Conservation (phyloP, 2,113 vertebrate genomes). For the Bubo bubo region DNA sequence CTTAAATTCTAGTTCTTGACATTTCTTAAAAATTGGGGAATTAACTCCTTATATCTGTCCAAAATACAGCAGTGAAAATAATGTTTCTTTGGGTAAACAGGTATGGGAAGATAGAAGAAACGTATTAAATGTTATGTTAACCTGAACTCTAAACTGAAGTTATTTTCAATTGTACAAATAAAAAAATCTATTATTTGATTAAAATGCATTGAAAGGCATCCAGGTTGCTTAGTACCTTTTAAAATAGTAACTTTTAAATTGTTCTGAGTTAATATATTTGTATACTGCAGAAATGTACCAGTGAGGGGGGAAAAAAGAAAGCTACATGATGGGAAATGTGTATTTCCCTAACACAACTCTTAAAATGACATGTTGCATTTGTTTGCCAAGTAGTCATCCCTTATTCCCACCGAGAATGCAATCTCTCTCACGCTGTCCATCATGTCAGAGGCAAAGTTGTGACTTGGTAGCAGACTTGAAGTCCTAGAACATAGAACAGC, state of each 20-base stretch:
- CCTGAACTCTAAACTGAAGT: neutral
- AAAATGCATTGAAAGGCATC: neutral
- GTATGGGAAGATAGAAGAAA: neutral
- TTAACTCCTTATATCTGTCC: neutral
- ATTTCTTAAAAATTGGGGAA: neutral
- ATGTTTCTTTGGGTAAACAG: neutral
- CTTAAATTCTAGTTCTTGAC: neutral
- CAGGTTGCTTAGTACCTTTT: neutral
- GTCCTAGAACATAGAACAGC: neutral
- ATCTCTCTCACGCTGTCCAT: neutral
- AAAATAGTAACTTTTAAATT: neutral
- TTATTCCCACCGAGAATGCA: neutral
- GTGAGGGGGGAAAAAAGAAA: neutral
- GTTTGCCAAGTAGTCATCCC: neutral
- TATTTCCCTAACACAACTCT: neutral
- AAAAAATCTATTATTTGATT: neutral
- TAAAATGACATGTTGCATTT: neutral
- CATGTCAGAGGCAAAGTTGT: neutral
- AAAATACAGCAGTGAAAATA: neutral
- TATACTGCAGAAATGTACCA: neutral
- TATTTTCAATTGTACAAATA: neutral
- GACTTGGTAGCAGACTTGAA: neutral
- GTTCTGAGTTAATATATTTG: neutral
- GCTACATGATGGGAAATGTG: fast-evolving
- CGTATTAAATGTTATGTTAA: neutral